Conservation (phyloP, 2,797 vertebrate genomes). For the Coranthus polyacanthus region DNA sequence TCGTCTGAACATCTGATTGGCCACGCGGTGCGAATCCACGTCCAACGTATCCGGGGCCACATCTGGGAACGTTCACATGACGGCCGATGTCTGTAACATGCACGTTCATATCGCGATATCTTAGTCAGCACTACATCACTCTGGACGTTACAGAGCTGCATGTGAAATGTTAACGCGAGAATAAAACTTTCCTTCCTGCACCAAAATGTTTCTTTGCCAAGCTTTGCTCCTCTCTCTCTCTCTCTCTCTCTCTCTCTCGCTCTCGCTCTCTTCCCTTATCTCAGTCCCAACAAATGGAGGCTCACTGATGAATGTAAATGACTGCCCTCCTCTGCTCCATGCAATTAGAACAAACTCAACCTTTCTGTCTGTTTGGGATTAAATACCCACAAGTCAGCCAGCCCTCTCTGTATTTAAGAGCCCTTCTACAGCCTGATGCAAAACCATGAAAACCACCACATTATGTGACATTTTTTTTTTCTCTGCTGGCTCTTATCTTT, state of each 20-base stretch:
- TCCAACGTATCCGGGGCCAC: too few species aligned
- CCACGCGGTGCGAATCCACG: too few species aligned
- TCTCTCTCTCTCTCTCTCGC: conserved; percentile 28
- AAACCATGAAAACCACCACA: conserved; percentile 77
- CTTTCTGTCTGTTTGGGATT: conserved; percentile 72
- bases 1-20: too few species aligned
- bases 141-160: too few species aligned
- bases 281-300: conserved; percentile 60
- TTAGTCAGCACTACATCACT: too few species aligned
- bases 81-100: too few species aligned
- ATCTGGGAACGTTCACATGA: too few species aligned
- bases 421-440: conserved; percentile 69
- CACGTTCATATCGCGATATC: too few species aligned
- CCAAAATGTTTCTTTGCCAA: conserved; percentile 24
- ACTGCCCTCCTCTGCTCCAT: conserved; percentile 55
- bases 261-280: conserved; percentile 39
- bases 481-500: conserved; percentile 49
- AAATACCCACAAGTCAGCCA: conserved; percentile 65
- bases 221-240: conserved; percentile 15
- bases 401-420: conserved; percentile 59
- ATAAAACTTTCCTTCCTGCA: conserved; percentile 38
- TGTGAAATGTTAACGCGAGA: conserved; percentile 11
- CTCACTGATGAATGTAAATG: conserved; percentile 72
- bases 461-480: conserved; percentile 51
- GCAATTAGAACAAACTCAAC: conserved; percentile 76